Conservation (phyloP, 2,797 vertebrate genomes). For the Sebastes vulpes region DNA sequence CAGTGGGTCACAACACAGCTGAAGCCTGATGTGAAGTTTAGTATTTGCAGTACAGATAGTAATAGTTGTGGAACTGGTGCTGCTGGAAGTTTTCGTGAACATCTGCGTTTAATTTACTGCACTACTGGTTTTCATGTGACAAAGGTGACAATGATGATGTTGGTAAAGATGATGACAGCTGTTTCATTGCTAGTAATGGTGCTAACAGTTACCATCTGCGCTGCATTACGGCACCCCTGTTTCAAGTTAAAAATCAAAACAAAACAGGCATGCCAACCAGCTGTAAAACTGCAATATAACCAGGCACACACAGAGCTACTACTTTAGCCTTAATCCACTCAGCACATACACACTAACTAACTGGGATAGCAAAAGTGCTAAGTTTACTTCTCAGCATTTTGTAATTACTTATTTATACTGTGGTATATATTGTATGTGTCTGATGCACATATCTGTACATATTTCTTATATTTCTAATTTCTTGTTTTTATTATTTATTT, state of each 20-base stretch:
- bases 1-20: neutral
- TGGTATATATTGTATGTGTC: too few species aligned
- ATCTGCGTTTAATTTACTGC: constrained; percentile 44
- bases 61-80: neutral
- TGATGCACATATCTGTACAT: too few species aligned
- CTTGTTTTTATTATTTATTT: too few species aligned
- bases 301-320: constrained; percentile 2
- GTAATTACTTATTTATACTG: too few species aligned
- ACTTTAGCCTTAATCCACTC: neutral
- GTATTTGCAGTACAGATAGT: neutral
- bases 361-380: neutral
- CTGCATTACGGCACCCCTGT: constrained; percentile 17
- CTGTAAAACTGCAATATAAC: constrained; percentile 8
- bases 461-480: too few species aligned
- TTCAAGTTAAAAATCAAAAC: neutral
- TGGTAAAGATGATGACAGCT: constrained; percentile 46
- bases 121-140: constrained; percentile 37
- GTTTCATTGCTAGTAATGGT: constrained; percentile 31
- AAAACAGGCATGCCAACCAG: neutral
- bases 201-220: constrained; percentile 48
- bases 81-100: constrained; percentile 18
- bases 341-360: neutral
- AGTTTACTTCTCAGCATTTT: too few species aligned
- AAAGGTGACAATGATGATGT: constrained; percentile 24
- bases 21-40: neutral